Evolutionary conservation across 2,113 vertebrate genomes (phyloP), one percentile per base, ranked within the genome.

Genomic region (Cacatua alba): DNA sequence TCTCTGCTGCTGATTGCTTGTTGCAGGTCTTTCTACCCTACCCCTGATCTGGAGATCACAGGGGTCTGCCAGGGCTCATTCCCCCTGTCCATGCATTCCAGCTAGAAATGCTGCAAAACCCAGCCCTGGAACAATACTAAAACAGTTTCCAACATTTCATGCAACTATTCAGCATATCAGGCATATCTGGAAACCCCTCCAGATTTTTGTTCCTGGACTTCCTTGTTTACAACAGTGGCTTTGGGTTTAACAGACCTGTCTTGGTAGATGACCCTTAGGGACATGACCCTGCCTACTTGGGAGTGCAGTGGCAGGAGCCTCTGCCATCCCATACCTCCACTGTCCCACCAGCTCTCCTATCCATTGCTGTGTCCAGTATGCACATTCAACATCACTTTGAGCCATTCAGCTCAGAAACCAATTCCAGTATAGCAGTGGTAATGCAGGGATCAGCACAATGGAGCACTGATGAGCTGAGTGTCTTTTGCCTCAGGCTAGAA

Each of bases 401-500:
- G 35, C 35, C 59, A 37, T 12, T 35, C 24, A 37, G n/a, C 59
- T 37, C 59, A 62, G 35, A 26, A 62, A 37, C 59, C 59, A 37
- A 17, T 62, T 62, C 15, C 24, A 62, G 24, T 37, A 37, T 62
- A 37, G 35, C 59, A 37, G 59, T 62, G 24, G 35, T 62, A 26
- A 37, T 62, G 24, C 59, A 62, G 46, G 28, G 64, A 70, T 53
- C 53, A 91, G 78, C 90, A 92, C 82, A 86, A 3, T 64, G 53
- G 75, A 88, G 90, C 85, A 94, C 82, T 86, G 68, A 97, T 90
- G 71, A 90, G 82, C 53, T 91, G 72, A 92, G 20, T 86, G 78
- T 96, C 93, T 90, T 85, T 77, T 0, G 28, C 96, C 94, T 90
- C 68, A 12, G 87, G 92, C 92, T 77, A 74, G 75, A 95, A 92